Evolutionary conservation across 2,797 vertebrate genomes (phyloP).

Genomic region (Gobionotothen gibberifrons): DNA sequence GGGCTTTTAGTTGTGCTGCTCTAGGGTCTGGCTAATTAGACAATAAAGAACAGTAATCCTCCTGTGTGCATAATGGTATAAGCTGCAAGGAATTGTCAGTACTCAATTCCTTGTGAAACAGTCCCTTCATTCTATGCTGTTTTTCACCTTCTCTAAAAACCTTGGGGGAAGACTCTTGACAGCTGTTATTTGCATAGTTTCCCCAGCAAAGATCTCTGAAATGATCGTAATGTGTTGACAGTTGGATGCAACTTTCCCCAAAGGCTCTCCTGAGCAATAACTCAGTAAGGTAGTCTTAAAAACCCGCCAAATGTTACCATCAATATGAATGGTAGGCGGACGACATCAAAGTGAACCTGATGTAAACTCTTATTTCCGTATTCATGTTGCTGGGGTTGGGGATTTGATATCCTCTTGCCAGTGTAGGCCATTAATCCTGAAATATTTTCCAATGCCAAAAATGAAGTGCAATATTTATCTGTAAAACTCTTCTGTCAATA

Average conservation of each 20-base stretch:
- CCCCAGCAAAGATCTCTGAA: slow-evolving; percentile 48
- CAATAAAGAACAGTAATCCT: slow-evolving; percentile 49
- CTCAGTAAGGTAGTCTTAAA: slow-evolving; percentile 25
- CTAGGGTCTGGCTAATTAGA: slow-evolving; percentile 56
- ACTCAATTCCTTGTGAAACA: slow-evolving; percentile 60
- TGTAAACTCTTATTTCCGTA: slow-evolving; percentile 5
- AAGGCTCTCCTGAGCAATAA: slow-evolving; percentile 43
- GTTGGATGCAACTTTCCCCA: slow-evolving; percentile 39
- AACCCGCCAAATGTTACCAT: slow-evolving; percentile 9
- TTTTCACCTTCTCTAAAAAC: slow-evolving; percentile 36
- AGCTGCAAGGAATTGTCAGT: slow-evolving; percentile 58
- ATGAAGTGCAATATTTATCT: slow-evolving; percentile 2
- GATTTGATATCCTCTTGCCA: slow-evolving; percentile 16
- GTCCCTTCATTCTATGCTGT: slow-evolving; percentile 42
- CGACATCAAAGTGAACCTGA: slow-evolving; percentile 16
- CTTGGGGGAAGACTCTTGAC: slow-evolving; percentile 48
- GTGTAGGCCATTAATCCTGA: neutral
- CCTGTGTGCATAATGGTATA: slow-evolving; percentile 51
- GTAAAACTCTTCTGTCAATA: neutral
- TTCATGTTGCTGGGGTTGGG: slow-evolving; percentile 3
- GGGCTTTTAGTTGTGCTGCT: slow-evolving; percentile 26
- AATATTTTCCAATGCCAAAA: slow-evolving; percentile 8
- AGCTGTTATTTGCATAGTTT: slow-evolving; percentile 69
- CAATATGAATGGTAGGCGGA: slow-evolving; percentile 21
- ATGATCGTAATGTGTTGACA: slow-evolving; percentile 66